phyloP scores from a whole-genome alignment of 2,113 vertebrate genomes.

The Lasiurus cinereus region DNA sequence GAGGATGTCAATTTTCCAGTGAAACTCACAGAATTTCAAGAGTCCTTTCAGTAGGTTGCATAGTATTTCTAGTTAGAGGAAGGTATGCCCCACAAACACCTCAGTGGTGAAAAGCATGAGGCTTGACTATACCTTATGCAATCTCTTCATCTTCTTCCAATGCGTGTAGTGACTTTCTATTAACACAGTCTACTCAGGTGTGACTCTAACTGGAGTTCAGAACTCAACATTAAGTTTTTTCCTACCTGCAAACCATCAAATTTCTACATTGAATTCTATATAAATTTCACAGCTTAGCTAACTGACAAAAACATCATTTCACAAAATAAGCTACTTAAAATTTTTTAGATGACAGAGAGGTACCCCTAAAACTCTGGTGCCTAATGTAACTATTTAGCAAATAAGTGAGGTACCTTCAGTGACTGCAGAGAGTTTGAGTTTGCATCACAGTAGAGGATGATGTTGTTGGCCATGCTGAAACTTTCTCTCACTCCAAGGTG shows the following conservation, averaged over 20 bases:
- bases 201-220: background rate
- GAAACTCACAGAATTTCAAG: background rate
- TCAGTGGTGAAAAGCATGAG: background rate
- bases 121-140: background rate
- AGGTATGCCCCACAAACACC: background rate
- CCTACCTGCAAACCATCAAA: background rate
- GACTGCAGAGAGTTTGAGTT: slow-evolving; percentile 96
- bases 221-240: background rate
- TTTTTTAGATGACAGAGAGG: background rate
- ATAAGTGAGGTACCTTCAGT: slow-evolving; percentile 91
- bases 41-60: background rate
- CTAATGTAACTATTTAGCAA: background rate
- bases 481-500: slow-evolving; percentile 98
- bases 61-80: background rate
- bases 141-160: background rate
- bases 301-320: background rate
- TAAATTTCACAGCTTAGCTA: background rate
- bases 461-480: slow-evolving; percentile 99
- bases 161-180: background rate
- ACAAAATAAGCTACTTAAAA: background rate
- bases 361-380: background rate
- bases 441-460: slow-evolving; percentile 98
- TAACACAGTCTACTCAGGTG: background rate
- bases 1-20: background rate
- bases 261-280: background rate